Percentiles rank a stretch among this genome's conserved stretches.
phyloP scores from a whole-genome alignment of 2,797 vertebrate species.

The Pteropus rufus region DNA sequence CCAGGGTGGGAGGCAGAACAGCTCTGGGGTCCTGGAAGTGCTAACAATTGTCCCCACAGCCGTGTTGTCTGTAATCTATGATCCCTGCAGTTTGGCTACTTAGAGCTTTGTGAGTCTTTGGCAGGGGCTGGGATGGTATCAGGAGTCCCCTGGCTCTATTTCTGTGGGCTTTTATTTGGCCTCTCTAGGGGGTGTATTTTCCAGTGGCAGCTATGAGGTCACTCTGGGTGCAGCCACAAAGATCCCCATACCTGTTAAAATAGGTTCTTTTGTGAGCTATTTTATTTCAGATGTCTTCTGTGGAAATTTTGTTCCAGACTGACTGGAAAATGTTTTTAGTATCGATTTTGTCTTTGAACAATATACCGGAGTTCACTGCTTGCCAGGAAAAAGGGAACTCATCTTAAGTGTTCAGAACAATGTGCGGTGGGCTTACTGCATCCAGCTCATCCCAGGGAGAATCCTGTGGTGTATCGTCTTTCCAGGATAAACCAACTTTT shows the following conservation, averaged over 20 bases:
- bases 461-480: neutral
- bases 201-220: neutral
- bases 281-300: conserved; percentile 42
- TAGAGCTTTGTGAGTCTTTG: conserved; percentile 25
- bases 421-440: neutral
- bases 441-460: neutral
- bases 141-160: neutral
- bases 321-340: conserved; percentile 40
- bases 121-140: neutral
- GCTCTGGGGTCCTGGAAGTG: neutral
- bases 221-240: neutral
- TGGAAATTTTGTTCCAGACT: conserved; percentile 38
- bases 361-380: neutral
- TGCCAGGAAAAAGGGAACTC: conserved; percentile 11
- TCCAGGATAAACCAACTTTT: neutral
- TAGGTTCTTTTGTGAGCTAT: conserved; percentile 45
- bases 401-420: neutral
- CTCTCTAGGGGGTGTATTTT: neutral
- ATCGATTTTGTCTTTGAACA: conserved; percentile 58
- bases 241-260: conserved; percentile 46
- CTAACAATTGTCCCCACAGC: neutral
- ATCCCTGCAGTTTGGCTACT: neutral
- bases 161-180: conserved; percentile 50
- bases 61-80: neutral
- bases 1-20: neutral